Evolutionary conservation across 2,797 vertebrate genomes (phyloP), one percentile per base, ranked within the genome.

Genomic region (Synanceia verrucosa): DNA sequence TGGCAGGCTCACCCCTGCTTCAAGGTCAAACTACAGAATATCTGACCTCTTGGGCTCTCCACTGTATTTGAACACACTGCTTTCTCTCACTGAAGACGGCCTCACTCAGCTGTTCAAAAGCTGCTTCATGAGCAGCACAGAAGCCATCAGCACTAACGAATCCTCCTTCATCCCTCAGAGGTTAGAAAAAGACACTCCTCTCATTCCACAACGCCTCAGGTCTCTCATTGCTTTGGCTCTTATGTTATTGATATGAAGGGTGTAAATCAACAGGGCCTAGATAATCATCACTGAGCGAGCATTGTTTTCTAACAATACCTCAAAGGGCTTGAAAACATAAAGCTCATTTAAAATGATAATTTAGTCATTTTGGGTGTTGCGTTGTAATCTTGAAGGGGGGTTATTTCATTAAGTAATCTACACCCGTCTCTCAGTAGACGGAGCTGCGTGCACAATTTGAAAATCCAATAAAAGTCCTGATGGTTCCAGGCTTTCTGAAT

Each of bases 401-500:
- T 83, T 86, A 78, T 71, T 86, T 79, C 51, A 85, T 86, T 81
- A 69, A 73, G 19, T 73, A 58, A 79, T 84, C 69, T 70, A 57
- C 28, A 44, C 69, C 65, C 52, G 18, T 55, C 59, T 74, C 63
- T 65, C 36, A 19, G 1, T 5, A 70, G 47, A 77, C 39, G 59
- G 70, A 71, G 78, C 78, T 60, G 57, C 73, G 77, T 72, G 76
- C 56, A 66, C 64, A 79, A 84, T 84, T 82, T 78, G 51, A 72
- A 80, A 79, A 86, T 85, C 68, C 82, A 88, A 82, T 80, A 73
- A 75, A 80, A 88, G 46, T 16, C 58, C 39, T 65, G 67, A 84
- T 77, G 82, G 76, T 79, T 68, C 13, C 77, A 82, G 55, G 75
- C 59, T 78, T 85, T 78, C 67, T 76, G 72, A 74, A 59, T 65